Base-by-base conservation (phyloP, 2,888 invertebrate species). In the Brachyopa scutellaris region DNA sequence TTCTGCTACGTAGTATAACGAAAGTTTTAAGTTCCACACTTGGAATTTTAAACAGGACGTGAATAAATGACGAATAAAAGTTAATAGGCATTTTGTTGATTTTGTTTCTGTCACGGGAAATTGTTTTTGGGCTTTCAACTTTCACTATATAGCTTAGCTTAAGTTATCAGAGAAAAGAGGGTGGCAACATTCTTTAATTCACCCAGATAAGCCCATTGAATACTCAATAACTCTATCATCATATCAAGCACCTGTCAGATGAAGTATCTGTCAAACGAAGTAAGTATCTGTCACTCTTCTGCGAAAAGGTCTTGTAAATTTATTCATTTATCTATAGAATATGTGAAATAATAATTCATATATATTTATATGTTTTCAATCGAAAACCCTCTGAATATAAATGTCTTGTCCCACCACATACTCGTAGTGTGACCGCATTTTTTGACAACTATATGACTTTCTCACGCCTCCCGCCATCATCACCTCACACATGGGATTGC, bases 401-500 rank as follows among this genome's bases (percentile, higher is more conserved):
- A 21, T 4, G 29, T 23, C 21, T 23, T 23, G 31, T 33, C 53
- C 19, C 11, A 13, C 4, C 26, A 6, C n/a, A 26, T 26, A 6
- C 6, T 26, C 6, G 26, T 26, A 6, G 26, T 6, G 3, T 21
- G 45, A 45, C 61, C 76, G 23, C 61, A 76, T 13, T 57, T 70
- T 47, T 59, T 76, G 82, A 80, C 70, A 70, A 53, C 64, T 61
- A 11, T 70, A 72, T 82, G 82, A 82, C 66, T 82, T 82, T 82
- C 82, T 82, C 82, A 82, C 82, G 82, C 82, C 82, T 82, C 77
- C 55, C 38, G 57, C 61, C 66, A 47, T 62, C 42, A 8, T 21
- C n/a, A 40, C 47, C 40, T 59, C 33, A 61, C 42, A 33, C 29
- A n/a, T 2, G n/a, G 15, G 19, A 42, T 45, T 8, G 21, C 73